A percentile compares a stretch with the other conserved stretches of the same genome.
phyloP scores from a whole-genome alignment of 2,888 invertebrate genomes.

The Drosophila meridionalis region DNA sequence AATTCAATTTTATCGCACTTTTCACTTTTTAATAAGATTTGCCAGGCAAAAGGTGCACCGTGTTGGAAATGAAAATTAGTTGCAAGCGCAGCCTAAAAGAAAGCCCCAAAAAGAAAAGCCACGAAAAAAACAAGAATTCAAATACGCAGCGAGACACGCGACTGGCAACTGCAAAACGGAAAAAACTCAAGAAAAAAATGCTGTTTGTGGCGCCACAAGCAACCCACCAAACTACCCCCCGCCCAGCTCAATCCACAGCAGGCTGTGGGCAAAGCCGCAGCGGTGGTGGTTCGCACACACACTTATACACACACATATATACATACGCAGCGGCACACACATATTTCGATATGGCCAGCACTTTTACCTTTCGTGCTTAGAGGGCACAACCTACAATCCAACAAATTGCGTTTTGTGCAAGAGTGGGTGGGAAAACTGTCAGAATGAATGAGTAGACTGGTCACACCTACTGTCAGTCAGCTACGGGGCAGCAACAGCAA shows the following conservation, averaged over 20 bases:
- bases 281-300: slow-evolving; percentile 53
- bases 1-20: slow-evolving; percentile 84
- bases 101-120: slow-evolving; percentile 19
- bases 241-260: slow-evolving; percentile 26
- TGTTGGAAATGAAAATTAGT: slow-evolving; percentile 81
- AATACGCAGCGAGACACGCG: slow-evolving; percentile 68
- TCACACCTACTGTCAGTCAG: slow-evolving; percentile 84
- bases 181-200: slow-evolving; percentile 58
- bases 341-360: slow-evolving; percentile 50
- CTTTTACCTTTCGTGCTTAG: slow-evolving; percentile 79
- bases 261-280: slow-evolving; percentile 39
- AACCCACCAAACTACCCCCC: slow-evolving; percentile 44
- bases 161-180: slow-evolving; percentile 69
- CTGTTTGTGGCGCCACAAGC: slow-evolving; percentile 73
- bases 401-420: slow-evolving; percentile 81
- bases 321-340: slow-evolving; percentile 6
- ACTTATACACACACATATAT: slow-evolving; percentile 16
- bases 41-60: slow-evolving; percentile 75
- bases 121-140: slow-evolving; percentile 49
- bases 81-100: slow-evolving; percentile 67
- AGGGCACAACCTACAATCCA: slow-evolving; percentile 82
- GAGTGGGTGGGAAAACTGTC: slow-evolving; percentile 83
- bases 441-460: slow-evolving; percentile 84
- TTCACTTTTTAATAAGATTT: slow-evolving; percentile 84
- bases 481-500: slow-evolving; percentile 48